Evolutionary conservation across 2,113 vertebrate genomes (phyloP).

Genomic region (Mormoops blainvillei): DNA sequence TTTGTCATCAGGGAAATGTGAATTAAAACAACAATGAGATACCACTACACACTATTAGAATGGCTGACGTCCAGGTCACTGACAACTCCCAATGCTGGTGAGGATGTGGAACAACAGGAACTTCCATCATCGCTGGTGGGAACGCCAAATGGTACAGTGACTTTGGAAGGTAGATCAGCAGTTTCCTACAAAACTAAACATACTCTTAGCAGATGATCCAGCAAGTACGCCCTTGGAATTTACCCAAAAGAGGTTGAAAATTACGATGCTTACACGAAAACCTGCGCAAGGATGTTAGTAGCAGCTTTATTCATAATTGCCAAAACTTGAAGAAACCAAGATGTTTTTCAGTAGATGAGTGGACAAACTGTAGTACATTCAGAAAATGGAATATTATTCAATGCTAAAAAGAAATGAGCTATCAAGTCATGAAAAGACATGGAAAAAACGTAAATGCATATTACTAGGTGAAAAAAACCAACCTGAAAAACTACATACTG

Average conservation of each 20-base stretch:
- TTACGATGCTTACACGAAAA: background rate
- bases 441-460: too few species aligned
- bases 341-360: too few species aligned
- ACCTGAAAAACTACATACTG: too few species aligned
- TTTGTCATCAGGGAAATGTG: too few species aligned
- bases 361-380: background rate
- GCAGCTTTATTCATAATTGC: background rate
- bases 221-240: too few species aligned
- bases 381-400: background rate
- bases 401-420: background rate
- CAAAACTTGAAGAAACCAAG: too few species aligned
- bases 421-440: background rate
- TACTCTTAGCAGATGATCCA: too few species aligned
- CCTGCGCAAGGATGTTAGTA: background rate
- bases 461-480: too few species aligned
- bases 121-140: background rate
- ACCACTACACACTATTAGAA: background rate
- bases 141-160: background rate
- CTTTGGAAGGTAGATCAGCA: too few species aligned
- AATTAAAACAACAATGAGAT: background rate
- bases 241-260: background rate
- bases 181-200: too few species aligned
- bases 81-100: background rate
- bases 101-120: background rate
- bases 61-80: background rate